Evolutionary conservation across 1,140 invertebrate genomes (phyloP), one percentile per base, ranked within the genome.

Genomic region (Drosophila nebulosa): DNA sequence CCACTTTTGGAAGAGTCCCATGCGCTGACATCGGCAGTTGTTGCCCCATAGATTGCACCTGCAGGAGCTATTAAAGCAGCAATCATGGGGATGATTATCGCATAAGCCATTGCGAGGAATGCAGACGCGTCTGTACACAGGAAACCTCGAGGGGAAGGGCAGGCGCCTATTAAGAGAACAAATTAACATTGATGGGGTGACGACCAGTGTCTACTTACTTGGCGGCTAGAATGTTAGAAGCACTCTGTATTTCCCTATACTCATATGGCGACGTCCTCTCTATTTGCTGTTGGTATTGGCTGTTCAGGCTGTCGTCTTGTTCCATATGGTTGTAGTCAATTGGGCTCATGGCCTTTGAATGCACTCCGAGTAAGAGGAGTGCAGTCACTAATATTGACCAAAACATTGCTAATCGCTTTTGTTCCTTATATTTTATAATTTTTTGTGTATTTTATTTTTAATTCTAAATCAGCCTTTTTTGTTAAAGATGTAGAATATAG

Each of bases 1-100:
- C 96, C 96, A 97, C 92, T 97, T 96, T 91, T 97, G 96, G 93
- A 98, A 97, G 76, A 98, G 94, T 39, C 97, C 97, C 93, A 96
- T 95, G 70, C 96, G 94, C 91, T 97, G 96, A 92, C 97, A 98
- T 75, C 95, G 94, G 92, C 97, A 98, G 92, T 97, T 98, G 78
- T 95, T 95, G 21, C 96, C 96, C 97, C 97, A 98, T 4, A 97
- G 93, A 92, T 97, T 97, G 93, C 97, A 97, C 36, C 96, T 94
- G 92, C 97, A 98, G 21, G 96, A 95, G 67, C 95, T 96, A 78
- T 95, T 96, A 92, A 95, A 95, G 93, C 97, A 97, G 93, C 97
- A 97, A 91, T 97, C 96, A 53, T 95, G 95, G 0, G 95, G 95
- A 51, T 96, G 93, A 90, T 97, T 95, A 92, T 97, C 96, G 92